A percentile compares a stretch with the other conserved stretches of the same genome.
Evolutionary conservation across 2,888 invertebrate genomes (phyloP).

Genomic region (Drosophila maculinotata): DNA sequence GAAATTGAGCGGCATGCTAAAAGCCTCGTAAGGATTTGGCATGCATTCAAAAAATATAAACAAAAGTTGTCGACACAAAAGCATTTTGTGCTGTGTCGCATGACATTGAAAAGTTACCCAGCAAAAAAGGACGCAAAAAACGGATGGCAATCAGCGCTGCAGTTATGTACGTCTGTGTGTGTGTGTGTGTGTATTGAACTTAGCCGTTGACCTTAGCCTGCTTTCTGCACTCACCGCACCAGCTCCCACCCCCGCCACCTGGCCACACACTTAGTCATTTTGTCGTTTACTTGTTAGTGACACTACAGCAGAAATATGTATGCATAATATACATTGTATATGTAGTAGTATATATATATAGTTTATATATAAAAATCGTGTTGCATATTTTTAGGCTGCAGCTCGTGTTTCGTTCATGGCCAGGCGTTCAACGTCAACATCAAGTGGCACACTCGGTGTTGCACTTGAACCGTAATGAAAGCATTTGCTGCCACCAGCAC

Average conservation of each 20-base stretch:
- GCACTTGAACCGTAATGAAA: constrained; percentile 78
- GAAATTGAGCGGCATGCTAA: constrained; percentile 27
- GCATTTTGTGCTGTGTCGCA: constrained; percentile 32
- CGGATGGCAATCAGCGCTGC: constrained; percentile 75
- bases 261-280: constrained; percentile 57
- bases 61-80: constrained; percentile 42
- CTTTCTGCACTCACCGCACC: constrained; percentile 38
- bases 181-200: constrained; percentile 67
- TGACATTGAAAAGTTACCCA: constrained; percentile 72
- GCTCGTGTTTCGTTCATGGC: constrained; percentile 52
- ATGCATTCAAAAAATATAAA: constrained; percentile 60
- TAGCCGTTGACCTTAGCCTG: constrained; percentile 75
- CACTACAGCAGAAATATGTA: constrained; percentile 33
- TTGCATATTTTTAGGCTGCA: constrained; percentile 68
- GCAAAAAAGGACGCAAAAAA: constrained; percentile 38
- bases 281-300: constrained; percentile 59
- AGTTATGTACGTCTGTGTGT: constrained; percentile 19
- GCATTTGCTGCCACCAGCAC: constrained; percentile 70
- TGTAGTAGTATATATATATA: not conserved
- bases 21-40: constrained; percentile 60
- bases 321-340: not conserved
- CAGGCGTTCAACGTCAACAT: constrained; percentile 57
- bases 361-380: constrained; percentile 30
- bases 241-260: constrained; percentile 14
- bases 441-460: constrained; percentile 76